A percentile compares a stretch with the other conserved stretches of the same genome.
These are phyloP conservation scores for Drosophila multiciliata DNA, from an alignment of 2,888 invertebrate genomes.

Conservation along the genomic window DNA sequence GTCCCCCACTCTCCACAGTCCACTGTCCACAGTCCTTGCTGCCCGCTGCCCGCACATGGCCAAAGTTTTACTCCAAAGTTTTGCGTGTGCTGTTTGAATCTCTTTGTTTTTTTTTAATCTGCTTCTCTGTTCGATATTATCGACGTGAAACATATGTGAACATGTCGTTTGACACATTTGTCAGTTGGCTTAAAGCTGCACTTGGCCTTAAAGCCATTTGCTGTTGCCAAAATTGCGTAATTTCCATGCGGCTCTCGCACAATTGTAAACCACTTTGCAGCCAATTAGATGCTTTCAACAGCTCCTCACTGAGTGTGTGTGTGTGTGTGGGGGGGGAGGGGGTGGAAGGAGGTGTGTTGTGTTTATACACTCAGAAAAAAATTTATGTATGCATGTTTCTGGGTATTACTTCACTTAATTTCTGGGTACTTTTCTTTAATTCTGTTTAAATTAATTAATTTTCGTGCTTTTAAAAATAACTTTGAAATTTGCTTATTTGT, in stretches of 20 bases:
- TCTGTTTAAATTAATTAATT: too few relatives aligned
- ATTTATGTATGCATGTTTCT: too few relatives aligned
- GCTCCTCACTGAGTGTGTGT: conserved; percentile 23
- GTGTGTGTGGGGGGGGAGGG: not conserved
- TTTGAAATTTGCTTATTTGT: too few relatives aligned
- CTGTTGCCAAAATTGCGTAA: conserved; percentile 23
- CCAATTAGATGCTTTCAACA: conserved; percentile 78
- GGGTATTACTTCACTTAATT: too few relatives aligned
- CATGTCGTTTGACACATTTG: conserved; percentile 81
- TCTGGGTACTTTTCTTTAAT: too few relatives aligned
- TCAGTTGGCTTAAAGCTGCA: conserved; percentile 72
- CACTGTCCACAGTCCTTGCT: not conserved
- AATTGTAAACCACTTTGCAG: conserved; percentile 72
- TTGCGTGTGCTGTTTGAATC: conserved; percentile 29
- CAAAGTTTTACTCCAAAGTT: conserved; percentile 69
- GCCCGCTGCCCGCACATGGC: conserved; percentile 43
- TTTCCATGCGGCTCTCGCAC: conserved; percentile 51
- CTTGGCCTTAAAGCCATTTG: conserved; percentile 30
- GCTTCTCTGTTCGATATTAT: conserved; percentile 65
- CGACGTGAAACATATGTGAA: conserved; percentile 77
- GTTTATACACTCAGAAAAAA: not conserved
- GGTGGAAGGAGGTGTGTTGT: not conserved
- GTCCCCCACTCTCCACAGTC: not conserved
- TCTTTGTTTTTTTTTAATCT: not conserved
- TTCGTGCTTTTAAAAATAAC: too few relatives aligned